A percentile compares a stretch with the other conserved stretches of the same genome.
Conservation (phyloP, 2,888 invertebrate genomes). For the Leucozona laternaria region DNA sequence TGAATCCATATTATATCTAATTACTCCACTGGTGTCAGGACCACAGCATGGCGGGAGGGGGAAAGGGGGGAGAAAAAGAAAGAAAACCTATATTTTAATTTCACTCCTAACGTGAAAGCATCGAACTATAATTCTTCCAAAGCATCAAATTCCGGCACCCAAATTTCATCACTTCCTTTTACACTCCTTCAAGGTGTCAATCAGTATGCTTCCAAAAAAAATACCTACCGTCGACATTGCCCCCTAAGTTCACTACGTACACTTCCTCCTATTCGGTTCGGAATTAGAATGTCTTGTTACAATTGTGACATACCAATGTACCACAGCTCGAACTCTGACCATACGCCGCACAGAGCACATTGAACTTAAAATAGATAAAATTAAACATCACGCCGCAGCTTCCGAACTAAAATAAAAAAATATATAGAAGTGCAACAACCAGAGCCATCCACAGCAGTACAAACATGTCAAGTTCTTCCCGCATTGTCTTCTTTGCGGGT, state of each 20-base stretch:
- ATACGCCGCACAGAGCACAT: conserved; percentile 40
- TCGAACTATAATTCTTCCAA: not conserved
- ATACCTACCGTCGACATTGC: conserved; percentile 3
- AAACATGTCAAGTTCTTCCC: conserved; percentile 72
- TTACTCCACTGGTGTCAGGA: too few relatives aligned
- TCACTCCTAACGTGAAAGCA: not conserved
- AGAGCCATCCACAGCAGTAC: not conserved
- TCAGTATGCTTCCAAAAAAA: not conserved
- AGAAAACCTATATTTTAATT: not conserved
- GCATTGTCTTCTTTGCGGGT: conserved; percentile 49
- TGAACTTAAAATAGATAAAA: conserved; percentile 70
- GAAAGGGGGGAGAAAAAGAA: too few relatives aligned
- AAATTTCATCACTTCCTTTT: not conserved
- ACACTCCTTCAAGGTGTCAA: conserved; percentile 9
- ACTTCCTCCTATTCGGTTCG: not conserved
- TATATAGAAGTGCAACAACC: conserved; percentile 67
- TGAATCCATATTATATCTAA: not conserved
- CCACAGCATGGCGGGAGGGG: too few relatives aligned
- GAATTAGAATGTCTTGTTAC: conserved; percentile 25
- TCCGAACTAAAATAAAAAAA: conserved; percentile 36
- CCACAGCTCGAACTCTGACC: conserved; percentile 68
- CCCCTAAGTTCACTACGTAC: not conserved
- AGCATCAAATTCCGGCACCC: not conserved
- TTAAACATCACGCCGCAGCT: conserved; percentile 55
- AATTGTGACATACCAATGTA: conserved; percentile 54